Percentiles rank a stretch among this genome's conserved stretches.
Evolutionary conservation across 2,888 invertebrate genomes (phyloP).

Genomic region (Gastracanthus pulcherrimus): DNA sequence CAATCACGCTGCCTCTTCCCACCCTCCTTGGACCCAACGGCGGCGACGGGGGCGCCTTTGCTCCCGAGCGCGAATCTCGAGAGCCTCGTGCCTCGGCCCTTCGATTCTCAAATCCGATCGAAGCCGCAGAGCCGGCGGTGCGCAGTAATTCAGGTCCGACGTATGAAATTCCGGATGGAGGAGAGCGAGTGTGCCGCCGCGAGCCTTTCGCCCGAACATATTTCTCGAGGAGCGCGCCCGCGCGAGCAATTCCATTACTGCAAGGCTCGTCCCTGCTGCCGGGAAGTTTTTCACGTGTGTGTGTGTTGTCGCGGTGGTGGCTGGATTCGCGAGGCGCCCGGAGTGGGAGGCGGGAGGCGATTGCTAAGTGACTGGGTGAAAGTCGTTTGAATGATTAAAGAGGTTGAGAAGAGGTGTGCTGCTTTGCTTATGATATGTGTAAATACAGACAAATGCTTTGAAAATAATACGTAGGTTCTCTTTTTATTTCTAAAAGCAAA

Average conservation of each 20-base stretch:
- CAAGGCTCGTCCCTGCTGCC: neutral
- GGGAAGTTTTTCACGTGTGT: neutral
- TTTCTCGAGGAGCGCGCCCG: conserved; percentile 24
- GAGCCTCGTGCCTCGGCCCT: conserved; percentile 59
- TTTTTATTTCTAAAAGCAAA: too few species aligned
- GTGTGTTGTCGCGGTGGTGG: too few species aligned
- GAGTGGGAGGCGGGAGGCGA: too few species aligned
- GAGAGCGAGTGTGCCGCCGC: neutral
- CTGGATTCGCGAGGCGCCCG: too few species aligned
- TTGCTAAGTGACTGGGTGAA: too few species aligned
- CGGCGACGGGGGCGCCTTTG: neutral
- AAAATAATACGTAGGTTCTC: too few species aligned
- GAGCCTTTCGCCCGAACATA: conserved; percentile 42
- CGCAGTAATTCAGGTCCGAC: conserved; percentile 53
- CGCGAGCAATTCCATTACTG: conserved; percentile 51
- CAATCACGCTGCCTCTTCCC: conserved; percentile 71
- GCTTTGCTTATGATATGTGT: too few species aligned
- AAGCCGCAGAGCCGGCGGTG: conserved; percentile 59
- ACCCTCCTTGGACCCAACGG: neutral
- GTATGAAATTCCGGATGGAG: conserved; percentile 57
- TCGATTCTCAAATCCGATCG: conserved; percentile 70
- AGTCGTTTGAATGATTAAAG: neutral
- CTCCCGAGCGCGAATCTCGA: conserved; percentile 38
- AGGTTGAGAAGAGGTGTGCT: too few species aligned
- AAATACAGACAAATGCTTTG: too few species aligned